A percentile compares a stretch with the other conserved stretches of the same genome.
Evolutionary conservation across 2,888 invertebrate genomes (phyloP).

Genomic region (Catocala sponsa): DNA sequence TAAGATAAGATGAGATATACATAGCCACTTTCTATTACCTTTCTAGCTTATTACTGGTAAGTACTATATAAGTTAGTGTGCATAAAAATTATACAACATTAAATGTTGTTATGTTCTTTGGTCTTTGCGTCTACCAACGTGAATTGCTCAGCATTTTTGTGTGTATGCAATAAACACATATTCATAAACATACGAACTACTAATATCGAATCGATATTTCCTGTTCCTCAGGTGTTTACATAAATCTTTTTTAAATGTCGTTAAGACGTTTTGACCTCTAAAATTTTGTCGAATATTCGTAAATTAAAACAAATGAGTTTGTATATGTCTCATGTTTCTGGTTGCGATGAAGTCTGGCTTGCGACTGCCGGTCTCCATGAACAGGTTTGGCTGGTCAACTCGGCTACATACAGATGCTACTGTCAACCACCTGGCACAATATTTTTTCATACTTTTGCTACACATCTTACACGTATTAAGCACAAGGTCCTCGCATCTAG

Average conservation of each 20-base stretch:
- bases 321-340: slow-evolving; percentile 29
- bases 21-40: no score
- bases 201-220: slow-evolving; percentile 7
- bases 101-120: no score
- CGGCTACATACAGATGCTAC: slow-evolving; percentile 23
- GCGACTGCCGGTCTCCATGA: slow-evolving; percentile 22
- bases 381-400: slow-evolving; percentile 40
- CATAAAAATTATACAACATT: no score
- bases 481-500: slow-evolving; percentile 70
- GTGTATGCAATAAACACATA: no score
- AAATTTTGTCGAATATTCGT: neutral
- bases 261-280: slow-evolving; percentile 1
- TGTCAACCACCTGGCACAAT: slow-evolving; percentile 36
- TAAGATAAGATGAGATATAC: no score
- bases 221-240: slow-evolving; percentile 12
- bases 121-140: no score
- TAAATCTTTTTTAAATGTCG: neutral
- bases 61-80: no score
- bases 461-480: slow-evolving; percentile 63
- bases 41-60: no score
- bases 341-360: slow-evolving; percentile 24
- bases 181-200: no score
- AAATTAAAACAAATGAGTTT: slow-evolving; percentile 24
- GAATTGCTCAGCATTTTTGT: no score
- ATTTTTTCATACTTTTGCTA: slow-evolving; percentile 56